A percentile compares a stretch with the other conserved stretches of the same genome.
These are phyloP conservation scores for Epinephelus fuscoguttatus DNA, from an alignment of 2,113 vertebrate genomes.

Conservation along the genomic window DNA sequence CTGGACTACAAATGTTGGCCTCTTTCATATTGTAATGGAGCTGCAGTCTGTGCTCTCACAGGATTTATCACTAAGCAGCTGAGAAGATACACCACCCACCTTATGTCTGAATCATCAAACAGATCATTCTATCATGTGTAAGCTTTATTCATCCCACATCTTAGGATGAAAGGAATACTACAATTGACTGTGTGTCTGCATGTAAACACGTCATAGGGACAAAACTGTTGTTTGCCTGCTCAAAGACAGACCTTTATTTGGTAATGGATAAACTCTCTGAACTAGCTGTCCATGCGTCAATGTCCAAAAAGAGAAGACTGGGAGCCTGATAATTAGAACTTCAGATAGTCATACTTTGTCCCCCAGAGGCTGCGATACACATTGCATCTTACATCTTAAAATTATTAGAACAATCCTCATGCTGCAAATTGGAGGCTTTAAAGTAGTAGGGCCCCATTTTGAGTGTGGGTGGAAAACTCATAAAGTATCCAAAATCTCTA, in stretches of 20 bases:
- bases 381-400: not conserved
- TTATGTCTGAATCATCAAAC: slow-evolving; percentile 15
- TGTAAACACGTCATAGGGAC: not conserved
- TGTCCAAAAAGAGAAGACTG: not conserved
- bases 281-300: not conserved
- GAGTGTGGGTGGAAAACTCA: not conserved
- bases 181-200: not conserved
- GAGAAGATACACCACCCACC: slow-evolving; percentile 15
- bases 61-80: not conserved
- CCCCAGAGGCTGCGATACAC: not conserved
- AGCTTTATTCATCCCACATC: slow-evolving; percentile 5
- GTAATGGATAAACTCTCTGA: not conserved
- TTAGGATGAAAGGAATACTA: not conserved
- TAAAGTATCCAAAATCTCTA: not conserved
- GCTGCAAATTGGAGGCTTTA: not conserved
- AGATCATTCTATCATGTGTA: not conserved
- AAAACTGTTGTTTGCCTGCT: not conserved
- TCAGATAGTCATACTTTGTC: not conserved
- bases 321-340: not conserved
- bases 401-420: not conserved
- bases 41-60: not conserved
- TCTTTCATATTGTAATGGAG: not conserved
- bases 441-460: not conserved
- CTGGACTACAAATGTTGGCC: not conserved
- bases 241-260: not conserved